A percentile compares a stretch with the other conserved stretches of the same genome.
These are phyloP conservation scores for Sisyra nigra DNA, from an alignment of 2,888 invertebrate genomes.

Conservation along the genomic window DNA sequence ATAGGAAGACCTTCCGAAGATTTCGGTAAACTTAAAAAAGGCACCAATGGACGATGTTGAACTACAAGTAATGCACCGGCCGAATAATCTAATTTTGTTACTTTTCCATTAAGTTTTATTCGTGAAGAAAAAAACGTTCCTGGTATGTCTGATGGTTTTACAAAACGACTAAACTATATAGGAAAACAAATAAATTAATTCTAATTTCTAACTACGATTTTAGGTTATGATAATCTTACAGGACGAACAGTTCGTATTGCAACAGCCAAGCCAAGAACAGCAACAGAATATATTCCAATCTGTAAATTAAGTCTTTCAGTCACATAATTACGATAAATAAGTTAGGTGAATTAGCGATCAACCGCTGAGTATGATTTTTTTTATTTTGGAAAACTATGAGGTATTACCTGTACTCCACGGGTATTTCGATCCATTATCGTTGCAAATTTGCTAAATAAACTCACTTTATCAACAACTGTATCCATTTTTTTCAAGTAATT, in stretches of 20 bases:
- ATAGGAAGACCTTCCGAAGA: slow-evolving; percentile 27
- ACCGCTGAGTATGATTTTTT: slow-evolving; percentile 7
- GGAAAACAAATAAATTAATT: slow-evolving; percentile 5
- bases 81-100: slow-evolving; percentile 25
- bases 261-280: slow-evolving; percentile 28
- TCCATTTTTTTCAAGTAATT: too few relatives aligned
- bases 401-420: slow-evolving; percentile 24
- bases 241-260: slow-evolving; percentile 35
- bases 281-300: slow-evolving; percentile 35
- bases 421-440: slow-evolving; percentile 24
- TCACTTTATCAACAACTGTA: slow-evolving; percentile 14
- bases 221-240: slow-evolving; percentile 23
- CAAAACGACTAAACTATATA: slow-evolving; percentile 26
- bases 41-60: slow-evolving; percentile 25
- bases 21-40: slow-evolving; percentile 16
- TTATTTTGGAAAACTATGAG: slow-evolving; percentile 7
- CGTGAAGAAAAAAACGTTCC: slow-evolving; percentile 24
- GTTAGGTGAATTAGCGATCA: background rate
- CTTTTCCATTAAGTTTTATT: slow-evolving; percentile 24
- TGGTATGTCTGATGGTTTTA: slow-evolving; percentile 25
- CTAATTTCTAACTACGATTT: background rate
- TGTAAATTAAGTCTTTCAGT: slow-evolving; percentile 17
- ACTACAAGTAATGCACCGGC: slow-evolving; percentile 24
- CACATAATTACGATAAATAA: too few relatives aligned
- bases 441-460: slow-evolving; percentile 19